A percentile compares a stretch with the other conserved stretches of the same genome.
phyloP scores from a whole-genome alignment of 2,113 vertebrate species.

The Python bivittatus region DNA sequence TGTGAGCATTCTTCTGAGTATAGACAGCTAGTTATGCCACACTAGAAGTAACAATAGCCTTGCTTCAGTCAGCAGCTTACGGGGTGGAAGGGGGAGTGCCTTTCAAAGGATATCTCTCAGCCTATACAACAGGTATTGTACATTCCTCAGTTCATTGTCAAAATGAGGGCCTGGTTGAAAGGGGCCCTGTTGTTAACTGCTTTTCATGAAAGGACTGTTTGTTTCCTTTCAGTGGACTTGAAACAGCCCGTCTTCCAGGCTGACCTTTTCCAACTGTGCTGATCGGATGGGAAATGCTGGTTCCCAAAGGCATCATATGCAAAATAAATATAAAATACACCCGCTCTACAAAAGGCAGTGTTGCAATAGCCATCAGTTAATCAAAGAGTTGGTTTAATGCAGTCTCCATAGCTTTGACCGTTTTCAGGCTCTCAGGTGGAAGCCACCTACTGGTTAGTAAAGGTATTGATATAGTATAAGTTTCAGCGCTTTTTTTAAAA shows the following conservation, averaged over 20 bases:
- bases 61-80: neutral
- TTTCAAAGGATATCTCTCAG: neutral
- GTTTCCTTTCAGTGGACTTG: constrained; percentile 6
- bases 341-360: neutral
- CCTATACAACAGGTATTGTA: constrained; percentile 5
- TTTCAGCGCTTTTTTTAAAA: neutral
- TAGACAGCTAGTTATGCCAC: neutral
- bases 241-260: neutral
- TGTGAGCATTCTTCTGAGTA: neutral
- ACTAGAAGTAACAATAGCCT: neutral
- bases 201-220: constrained; percentile 3
- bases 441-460: neutral
- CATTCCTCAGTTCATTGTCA: neutral
- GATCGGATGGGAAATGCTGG: neutral
- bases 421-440: neutral
- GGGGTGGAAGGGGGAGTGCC: neutral
- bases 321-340: neutral
- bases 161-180: neutral
- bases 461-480: neutral
- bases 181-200: neutral
- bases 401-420: neutral
- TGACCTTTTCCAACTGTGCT: neutral
- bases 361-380: neutral
- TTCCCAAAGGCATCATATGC: neutral
- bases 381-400: neutral